Percentiles rank a stretch among this genome's conserved stretches.
phyloP scores from a whole-genome alignment of 2,113 vertebrate species.

The Corydoras maculifer region DNA sequence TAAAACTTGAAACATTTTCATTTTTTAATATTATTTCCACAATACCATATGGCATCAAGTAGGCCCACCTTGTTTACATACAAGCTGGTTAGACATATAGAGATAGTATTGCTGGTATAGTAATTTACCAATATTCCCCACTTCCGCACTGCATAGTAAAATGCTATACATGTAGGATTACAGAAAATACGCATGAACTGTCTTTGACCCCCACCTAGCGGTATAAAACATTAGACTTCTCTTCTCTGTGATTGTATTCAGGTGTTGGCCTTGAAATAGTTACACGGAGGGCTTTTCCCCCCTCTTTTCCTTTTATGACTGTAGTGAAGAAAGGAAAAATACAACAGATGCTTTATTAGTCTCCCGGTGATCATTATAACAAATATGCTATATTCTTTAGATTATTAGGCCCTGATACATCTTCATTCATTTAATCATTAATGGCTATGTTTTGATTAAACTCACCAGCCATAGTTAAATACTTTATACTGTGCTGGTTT shows the following conservation, averaged over 20 bases:
- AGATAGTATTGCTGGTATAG: too few relatives aligned
- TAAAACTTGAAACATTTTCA: too few relatives aligned
- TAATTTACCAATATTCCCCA: too few relatives aligned
- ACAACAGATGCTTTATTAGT: neutral
- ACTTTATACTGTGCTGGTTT: neutral
- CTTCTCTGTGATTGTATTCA: slow-evolving; percentile 11
- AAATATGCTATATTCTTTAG: neutral
- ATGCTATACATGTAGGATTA: neutral
- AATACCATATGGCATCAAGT: too few relatives aligned
- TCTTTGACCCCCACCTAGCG: slow-evolving; percentile 82
- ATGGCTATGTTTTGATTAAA: neutral
- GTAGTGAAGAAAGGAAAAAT: slow-evolving; percentile 1
- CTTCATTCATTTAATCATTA: neutral
- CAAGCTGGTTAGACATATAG: too few relatives aligned
- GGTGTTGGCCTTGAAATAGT: slow-evolving; percentile 18
- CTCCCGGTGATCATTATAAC: neutral
- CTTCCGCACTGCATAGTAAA: neutral
- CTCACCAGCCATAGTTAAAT: neutral
- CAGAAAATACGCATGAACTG: slow-evolving; percentile 47
- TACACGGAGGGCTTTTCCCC: neutral
- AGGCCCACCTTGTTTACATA: too few relatives aligned
- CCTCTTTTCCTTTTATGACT: neutral
- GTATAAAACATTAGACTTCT: slow-evolving; percentile 34
- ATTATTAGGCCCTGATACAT: slow-evolving; percentile 9
- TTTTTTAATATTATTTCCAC: too few relatives aligned